Evolutionary conservation across 2,888 invertebrate genomes (phyloP).

Genomic region (Eucera pruinosa): DNA sequence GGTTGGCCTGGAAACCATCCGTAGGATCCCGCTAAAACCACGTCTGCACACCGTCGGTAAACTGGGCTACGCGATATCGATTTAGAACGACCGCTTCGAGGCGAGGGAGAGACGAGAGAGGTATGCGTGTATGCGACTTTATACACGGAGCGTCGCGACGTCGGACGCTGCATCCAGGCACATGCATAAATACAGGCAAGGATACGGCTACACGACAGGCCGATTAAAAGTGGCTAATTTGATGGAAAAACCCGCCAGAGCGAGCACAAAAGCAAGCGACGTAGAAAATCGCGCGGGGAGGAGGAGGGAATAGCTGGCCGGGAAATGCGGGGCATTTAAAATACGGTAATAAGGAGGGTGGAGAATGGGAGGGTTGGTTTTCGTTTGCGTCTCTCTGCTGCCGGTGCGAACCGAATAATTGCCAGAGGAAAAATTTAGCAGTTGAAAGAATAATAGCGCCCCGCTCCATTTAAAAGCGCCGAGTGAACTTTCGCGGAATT

Average conservation of each 20-base stretch:
- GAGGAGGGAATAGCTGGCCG: not conserved
- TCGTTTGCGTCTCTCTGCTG: slow-evolving; percentile 15
- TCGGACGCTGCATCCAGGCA: slow-evolving; percentile 40
- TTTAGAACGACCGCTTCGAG: slow-evolving; percentile 32
- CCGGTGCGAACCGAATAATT: slow-evolving; percentile 15
- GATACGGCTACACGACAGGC: slow-evolving; percentile 19
- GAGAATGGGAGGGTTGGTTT: not conserved
- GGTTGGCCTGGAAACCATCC: slow-evolving; percentile 58
- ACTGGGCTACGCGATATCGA: slow-evolving; percentile 69
- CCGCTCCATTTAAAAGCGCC: not conserved
- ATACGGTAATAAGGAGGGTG: slow-evolving; percentile 33
- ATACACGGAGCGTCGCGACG: not conserved
- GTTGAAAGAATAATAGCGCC: not conserved
- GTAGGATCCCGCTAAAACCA: slow-evolving; percentile 56
- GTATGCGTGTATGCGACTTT: slow-evolving; percentile 39
- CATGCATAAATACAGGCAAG: slow-evolving; percentile 55
- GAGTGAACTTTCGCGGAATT: no score
- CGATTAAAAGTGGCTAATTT: slow-evolving; percentile 65
- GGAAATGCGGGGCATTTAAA: slow-evolving; percentile 39
- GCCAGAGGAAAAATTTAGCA: slow-evolving; percentile 15
- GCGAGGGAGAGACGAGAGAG: slow-evolving; percentile 6
- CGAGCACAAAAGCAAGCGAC: slow-evolving; percentile 35
- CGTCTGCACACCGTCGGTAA: slow-evolving; percentile 48
- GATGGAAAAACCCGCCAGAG: slow-evolving; percentile 54
- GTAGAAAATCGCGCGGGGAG: slow-evolving; percentile 27